phyloP scores from a whole-genome alignment of 2,888 invertebrate species.

The Adelphocoris suturalis region DNA sequence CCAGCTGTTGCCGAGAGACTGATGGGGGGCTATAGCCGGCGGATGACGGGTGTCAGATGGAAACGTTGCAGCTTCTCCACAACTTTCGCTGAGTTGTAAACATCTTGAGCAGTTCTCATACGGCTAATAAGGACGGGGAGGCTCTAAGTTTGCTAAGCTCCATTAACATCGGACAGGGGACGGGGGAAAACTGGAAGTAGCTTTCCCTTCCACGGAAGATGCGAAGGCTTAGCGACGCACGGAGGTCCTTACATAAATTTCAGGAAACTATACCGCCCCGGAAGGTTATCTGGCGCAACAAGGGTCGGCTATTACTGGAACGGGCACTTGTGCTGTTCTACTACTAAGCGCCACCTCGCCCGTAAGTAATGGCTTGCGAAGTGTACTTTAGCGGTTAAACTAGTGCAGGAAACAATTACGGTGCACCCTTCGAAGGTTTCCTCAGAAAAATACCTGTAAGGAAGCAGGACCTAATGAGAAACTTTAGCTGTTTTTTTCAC shows the following conservation, averaged over 20 bases:
- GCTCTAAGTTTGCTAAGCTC: slow-evolving; percentile 30
- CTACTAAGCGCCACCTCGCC: slow-evolving; percentile 2
- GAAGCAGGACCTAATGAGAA: too few relatives aligned
- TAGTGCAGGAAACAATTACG: not conserved
- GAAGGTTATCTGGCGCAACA: slow-evolving; percentile 27
- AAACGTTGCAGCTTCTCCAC: not conserved
- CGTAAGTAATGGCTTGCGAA: slow-evolving; percentile 16
- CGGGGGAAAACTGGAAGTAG: not conserved
- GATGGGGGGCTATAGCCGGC: slow-evolving; percentile 14
- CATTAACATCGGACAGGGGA: slow-evolving; percentile 12
- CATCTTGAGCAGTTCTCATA: slow-evolving; percentile 42
- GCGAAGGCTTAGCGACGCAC: slow-evolving; percentile 27
- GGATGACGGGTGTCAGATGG: slow-evolving; percentile 42
- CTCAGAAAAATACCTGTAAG: too few relatives aligned
- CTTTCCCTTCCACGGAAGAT: not conserved
- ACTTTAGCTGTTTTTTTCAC: too few relatives aligned
- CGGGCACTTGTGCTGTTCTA: not conserved
- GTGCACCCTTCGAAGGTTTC: not conserved
- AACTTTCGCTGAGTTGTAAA: slow-evolving; percentile 9
- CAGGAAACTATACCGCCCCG: not conserved
- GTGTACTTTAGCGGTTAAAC: slow-evolving; percentile 23
- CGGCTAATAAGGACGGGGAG: not conserved
- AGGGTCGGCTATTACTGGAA: slow-evolving; percentile 18
- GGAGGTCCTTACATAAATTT: not conserved
- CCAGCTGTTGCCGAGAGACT: slow-evolving; percentile 7